Evolutionary conservation across 2,888 invertebrate genomes (phyloP).

Genomic region (Prenolepis imparis): DNA sequence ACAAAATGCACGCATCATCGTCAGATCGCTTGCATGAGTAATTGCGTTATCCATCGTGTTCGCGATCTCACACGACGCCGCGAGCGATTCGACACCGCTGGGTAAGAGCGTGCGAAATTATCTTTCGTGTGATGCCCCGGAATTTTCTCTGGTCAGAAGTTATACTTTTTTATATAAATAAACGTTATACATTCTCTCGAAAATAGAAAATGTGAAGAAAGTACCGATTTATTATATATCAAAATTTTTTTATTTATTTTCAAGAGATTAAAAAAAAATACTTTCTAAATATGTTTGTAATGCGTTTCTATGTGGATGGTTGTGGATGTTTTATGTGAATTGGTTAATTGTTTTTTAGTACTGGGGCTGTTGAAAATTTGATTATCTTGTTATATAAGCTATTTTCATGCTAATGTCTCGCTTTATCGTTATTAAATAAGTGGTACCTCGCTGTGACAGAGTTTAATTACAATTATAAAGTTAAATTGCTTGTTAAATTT

Average conservation of each 20-base stretch:
- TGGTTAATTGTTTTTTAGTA: neutral
- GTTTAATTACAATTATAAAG: neutral
- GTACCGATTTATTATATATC: neutral
- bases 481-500: slow-evolving; percentile 37
- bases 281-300: neutral
- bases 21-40: slow-evolving; percentile 52
- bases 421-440: neutral
- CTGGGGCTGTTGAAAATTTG: neutral
- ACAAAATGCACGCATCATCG: slow-evolving; percentile 53
- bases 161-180: neutral
- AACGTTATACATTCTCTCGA: neutral
- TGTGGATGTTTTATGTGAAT: no score
- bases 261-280: neutral
- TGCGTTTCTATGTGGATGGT: neutral
- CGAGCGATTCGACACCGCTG: slow-evolving; percentile 39
- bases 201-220: neutral
- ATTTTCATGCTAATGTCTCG: slow-evolving; percentile 20
- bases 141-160: neutral
- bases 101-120: slow-evolving; percentile 35
- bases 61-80: slow-evolving; percentile 46
- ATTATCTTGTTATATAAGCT: neutral
- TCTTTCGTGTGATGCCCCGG: neutral
- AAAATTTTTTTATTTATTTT: neutral
- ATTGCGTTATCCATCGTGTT: slow-evolving; percentile 50
- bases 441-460: neutral